Evolutionary conservation across 2,888 invertebrate species (phyloP).

Genomic region (Pyrgus malvae): DNA sequence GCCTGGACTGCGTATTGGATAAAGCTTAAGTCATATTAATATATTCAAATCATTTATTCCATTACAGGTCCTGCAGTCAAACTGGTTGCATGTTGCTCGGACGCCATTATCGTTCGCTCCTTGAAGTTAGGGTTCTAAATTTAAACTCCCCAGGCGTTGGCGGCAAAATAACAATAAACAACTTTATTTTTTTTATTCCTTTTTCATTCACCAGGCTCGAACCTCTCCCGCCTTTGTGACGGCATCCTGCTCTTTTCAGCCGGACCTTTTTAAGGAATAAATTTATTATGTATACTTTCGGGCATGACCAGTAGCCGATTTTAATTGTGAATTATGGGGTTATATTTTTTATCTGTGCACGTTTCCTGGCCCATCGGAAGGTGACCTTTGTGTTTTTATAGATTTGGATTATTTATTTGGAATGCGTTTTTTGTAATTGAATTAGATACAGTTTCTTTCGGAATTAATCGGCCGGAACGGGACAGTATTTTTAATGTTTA

Average conservation of each 20-base stretch:
- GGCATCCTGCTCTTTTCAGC: conserved; percentile 78
- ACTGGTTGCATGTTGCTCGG: conserved; percentile 19
- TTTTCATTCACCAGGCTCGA: conserved; percentile 47
- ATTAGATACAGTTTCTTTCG: conserved; percentile 61
- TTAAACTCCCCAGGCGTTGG: conserved; percentile 72
- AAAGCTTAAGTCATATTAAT: conserved; percentile 23
- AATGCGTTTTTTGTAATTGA: conserved; percentile 52
- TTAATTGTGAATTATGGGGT: conserved; percentile 80
- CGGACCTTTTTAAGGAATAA: conserved; percentile 76
- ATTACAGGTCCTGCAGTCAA: conserved; percentile 17
- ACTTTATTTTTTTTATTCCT: conserved; percentile 62
- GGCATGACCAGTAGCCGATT: conserved; percentile 79
- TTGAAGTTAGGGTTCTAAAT: conserved; percentile 65
- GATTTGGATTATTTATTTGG: conserved; percentile 58
- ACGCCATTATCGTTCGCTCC: conserved; percentile 36
- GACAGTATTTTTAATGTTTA: conserved; percentile 57
- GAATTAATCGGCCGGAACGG: conserved; percentile 60
- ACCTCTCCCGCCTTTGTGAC: conserved; percentile 68
- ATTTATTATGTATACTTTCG: conserved; percentile 79
- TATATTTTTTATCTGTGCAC: conserved; percentile 50
- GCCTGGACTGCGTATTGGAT: too few relatives aligned
- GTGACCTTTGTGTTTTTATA: conserved; percentile 70
- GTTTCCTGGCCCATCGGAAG: conserved; percentile 71
- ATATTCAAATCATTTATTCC: conserved; percentile 27
- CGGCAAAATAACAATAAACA: conserved; percentile 76